Evolutionary conservation across 2,888 invertebrate species (phyloP).

Genomic region (Melipona bicolor): DNA sequence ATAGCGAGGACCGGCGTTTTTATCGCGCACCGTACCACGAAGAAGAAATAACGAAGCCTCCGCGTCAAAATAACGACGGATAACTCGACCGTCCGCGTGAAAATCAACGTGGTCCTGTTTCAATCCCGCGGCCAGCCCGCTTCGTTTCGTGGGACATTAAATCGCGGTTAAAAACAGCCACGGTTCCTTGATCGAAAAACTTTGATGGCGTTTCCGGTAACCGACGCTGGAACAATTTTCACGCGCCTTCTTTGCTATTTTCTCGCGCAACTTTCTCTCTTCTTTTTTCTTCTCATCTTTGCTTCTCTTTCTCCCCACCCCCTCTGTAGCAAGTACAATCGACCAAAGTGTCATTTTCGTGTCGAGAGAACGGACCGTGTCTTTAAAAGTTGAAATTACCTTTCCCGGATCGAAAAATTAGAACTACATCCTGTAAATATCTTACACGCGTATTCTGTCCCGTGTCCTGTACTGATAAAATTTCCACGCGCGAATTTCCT

Average conservation of each 20-base stretch:
- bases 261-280: neutral
- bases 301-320: neutral
- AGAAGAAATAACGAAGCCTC: conserved; percentile 15
- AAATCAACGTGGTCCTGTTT: conserved; percentile 3
- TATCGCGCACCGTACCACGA: neutral
- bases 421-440: neutral
- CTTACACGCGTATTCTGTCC: neutral
- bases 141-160: conserved; percentile 16
- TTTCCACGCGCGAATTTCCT: neutral
- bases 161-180: neutral
- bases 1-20: conserved; percentile 22
- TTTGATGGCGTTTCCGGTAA: conserved; percentile 2
- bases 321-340: neutral
- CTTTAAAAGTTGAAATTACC: neutral
- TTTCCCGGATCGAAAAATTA: too few relatives aligned
- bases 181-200: conserved; percentile 17
- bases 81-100: conserved; percentile 11
- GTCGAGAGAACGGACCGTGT: too few relatives aligned
- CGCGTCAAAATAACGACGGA: conserved; percentile 13
- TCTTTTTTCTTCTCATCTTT: neutral
- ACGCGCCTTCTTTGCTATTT: neutral
- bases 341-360: neutral
- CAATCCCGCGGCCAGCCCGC: neutral
- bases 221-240: neutral
- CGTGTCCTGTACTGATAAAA: too few relatives aligned